phyloP scores from a whole-genome alignment of 2,888 invertebrate species.

The Rapana venosa region DNA sequence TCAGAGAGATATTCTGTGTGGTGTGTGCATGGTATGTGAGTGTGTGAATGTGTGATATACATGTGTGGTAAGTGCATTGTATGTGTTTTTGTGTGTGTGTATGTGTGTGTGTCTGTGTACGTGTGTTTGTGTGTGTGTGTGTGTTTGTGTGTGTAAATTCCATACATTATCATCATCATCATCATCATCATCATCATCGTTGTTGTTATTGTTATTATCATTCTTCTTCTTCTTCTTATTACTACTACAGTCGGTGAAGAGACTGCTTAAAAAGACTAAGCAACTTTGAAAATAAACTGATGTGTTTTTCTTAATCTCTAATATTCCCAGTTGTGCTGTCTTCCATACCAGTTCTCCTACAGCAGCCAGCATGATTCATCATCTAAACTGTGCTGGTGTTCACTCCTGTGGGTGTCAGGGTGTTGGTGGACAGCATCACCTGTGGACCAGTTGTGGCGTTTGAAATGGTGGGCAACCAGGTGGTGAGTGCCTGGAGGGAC shows the following conservation, averaged over 20 bases:
- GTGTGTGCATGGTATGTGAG: not conserved
- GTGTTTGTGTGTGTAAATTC: no score
- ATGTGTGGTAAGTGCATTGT: not conserved
- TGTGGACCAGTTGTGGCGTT: constrained; percentile 86
- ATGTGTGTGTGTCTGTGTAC: not conserved
- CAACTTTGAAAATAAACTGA: not conserved
- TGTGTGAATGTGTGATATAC: not conserved
- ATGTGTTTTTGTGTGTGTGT: not conserved
- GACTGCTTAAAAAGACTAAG: no score
- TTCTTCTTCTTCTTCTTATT: not conserved
- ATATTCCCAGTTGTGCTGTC: not conserved
- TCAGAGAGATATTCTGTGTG: not conserved
- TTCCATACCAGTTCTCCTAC: no score
- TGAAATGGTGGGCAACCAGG: constrained; percentile 87
- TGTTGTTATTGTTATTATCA: not conserved
- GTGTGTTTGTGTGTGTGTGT: not conserved
- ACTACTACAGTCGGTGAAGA: no score
- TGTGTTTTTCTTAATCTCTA: not conserved
- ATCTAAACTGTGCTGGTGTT: not conserved
- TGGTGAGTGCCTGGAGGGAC: constrained; percentile 82
- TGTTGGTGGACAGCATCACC: constrained; percentile 83
- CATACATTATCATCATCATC: not conserved
- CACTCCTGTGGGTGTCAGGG: constrained; percentile 76
- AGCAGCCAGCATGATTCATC: no score
- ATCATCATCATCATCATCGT: not conserved